phyloP scores from a whole-genome alignment of 1,140 invertebrate species.

The Platorchestia sp. region DNA sequence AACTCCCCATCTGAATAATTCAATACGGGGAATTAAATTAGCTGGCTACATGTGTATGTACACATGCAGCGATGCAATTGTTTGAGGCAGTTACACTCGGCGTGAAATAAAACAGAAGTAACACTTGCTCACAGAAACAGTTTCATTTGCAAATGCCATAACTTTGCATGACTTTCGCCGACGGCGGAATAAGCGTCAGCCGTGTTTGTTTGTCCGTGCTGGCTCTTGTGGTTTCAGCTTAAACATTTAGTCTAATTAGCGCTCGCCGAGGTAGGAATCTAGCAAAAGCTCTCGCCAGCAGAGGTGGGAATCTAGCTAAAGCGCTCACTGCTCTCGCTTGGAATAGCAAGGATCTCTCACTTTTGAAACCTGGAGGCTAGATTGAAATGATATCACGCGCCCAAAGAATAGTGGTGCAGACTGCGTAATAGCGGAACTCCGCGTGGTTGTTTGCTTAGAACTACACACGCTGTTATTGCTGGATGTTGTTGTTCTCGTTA shows the following conservation, averaged over 20 bases:
- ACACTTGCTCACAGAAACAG: neutral
- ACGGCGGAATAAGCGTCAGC: neutral
- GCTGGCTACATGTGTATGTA: neutral
- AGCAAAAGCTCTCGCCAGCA: neutral
- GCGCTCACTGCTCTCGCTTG: neutral
- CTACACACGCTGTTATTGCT: neutral
- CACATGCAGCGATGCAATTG: neutral
- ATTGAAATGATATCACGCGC: neutral
- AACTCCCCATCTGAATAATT: neutral
- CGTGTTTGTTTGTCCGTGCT: neutral
- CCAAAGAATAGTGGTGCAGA: neutral
- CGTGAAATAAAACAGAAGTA: neutral
- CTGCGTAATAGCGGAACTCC: neutral
- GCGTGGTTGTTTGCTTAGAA: neutral
- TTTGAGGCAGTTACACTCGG: neutral
- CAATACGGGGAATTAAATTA: neutral
- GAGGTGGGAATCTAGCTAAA: neutral
- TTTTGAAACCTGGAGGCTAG: neutral
- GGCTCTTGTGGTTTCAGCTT: neutral
- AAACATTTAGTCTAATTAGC: neutral
- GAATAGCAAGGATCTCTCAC: neutral
- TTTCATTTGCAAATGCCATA: conserved; percentile 1
- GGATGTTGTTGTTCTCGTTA: neutral
- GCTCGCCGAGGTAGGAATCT: neutral
- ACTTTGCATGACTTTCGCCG: neutral